Base-by-base conservation (phyloP, 2,888 invertebrate species). In the Drosophila hamatofila region DNA sequence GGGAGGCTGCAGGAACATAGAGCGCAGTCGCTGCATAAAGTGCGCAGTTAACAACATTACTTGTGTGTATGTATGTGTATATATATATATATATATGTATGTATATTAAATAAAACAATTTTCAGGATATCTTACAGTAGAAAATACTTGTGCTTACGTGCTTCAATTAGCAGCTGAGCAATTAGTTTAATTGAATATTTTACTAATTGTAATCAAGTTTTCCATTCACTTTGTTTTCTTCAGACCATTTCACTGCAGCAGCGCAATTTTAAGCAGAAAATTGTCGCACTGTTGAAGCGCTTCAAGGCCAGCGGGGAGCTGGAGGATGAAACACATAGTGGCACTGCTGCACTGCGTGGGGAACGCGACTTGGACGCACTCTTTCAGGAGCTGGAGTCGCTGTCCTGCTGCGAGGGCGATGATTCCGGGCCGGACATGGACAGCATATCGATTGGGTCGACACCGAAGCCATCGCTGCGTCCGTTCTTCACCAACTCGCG, bases 231-330 rank as follows among this genome's bases (percentile, higher is more conserved):
- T 49, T 25, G 16, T 14, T 60, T 42, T 46, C 76, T 79, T 6
- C 75, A 93, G 92, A 92, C 92, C 57, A 92, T 93, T 89, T 92
- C 92, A 46, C 86, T 93, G 80, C 92, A 97, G 95, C 97, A 98
- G 95, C 95, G 98, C 91, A 99, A 99, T 93, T 94, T 99, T 91
- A 99, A 99, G 93, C 98, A 99, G 93, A 97, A 97, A 94, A 98
- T 99, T 93, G 97, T 98, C 76, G 97, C 98, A 57, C 94, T 99
- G 83, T 94, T 99, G 91, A 97, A 97, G 91, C 96, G 98, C 89
- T 99, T 99, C 94, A 96, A 97, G 88, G 96, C 97, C 78, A 96
- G 97, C 44, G 99, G 99, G 92, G 98, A 98, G 90, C 93, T 97
- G 91, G 97, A 97, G 90, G 94, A 95, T 21, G 95, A 95, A 52